phyloP scores from a whole-genome alignment of 2,888 invertebrate genomes.

The Drosophila emarginata region DNA sequence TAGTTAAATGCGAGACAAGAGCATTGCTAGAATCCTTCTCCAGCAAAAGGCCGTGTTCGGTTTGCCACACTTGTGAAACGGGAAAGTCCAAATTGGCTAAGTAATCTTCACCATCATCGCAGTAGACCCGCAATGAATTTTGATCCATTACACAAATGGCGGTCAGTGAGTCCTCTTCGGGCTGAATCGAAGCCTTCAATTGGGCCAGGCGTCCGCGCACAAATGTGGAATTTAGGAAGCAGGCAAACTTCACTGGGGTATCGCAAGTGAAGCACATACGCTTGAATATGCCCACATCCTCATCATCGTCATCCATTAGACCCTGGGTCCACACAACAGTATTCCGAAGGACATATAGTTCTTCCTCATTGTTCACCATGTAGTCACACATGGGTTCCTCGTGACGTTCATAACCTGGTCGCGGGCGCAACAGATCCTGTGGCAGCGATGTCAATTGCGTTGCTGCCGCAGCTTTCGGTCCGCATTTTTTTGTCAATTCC shows the following conservation, averaged over 20 bases:
- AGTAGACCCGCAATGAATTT: constrained; percentile 90
- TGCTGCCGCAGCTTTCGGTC: constrained; percentile 50
- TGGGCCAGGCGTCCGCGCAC: constrained; percentile 76
- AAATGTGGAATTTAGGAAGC: constrained; percentile 87
- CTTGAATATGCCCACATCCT: constrained; percentile 49
- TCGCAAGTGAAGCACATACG: constrained; percentile 89
- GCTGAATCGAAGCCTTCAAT: constrained; percentile 37
- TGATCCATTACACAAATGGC: constrained; percentile 84
- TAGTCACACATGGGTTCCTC: constrained; percentile 79
- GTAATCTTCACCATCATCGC: constrained; percentile 91
- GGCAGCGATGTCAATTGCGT: constrained; percentile 58
- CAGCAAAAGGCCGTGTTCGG: constrained; percentile 92
- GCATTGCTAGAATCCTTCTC: constrained; percentile 86
- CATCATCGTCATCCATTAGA: constrained; percentile 14
- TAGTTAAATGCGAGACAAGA: constrained; percentile 78
- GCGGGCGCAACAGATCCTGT: constrained; percentile 40
- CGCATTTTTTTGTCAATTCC: constrained; percentile 61
- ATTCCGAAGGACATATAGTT: constrained; percentile 92
- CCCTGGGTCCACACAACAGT: constrained; percentile 90
- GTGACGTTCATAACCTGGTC: constrained; percentile 33
- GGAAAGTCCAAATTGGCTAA: constrained; percentile 90
- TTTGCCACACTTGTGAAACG: constrained; percentile 92
- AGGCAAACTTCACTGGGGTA: constrained; percentile 90
- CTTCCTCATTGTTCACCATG: constrained; percentile 88
- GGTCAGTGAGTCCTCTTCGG: constrained; percentile 59